Percentiles rank a stretch among this genome's conserved stretches.
Conservation (phyloP, 2,888 invertebrate genomes). For the Heliconius cydno region DNA sequence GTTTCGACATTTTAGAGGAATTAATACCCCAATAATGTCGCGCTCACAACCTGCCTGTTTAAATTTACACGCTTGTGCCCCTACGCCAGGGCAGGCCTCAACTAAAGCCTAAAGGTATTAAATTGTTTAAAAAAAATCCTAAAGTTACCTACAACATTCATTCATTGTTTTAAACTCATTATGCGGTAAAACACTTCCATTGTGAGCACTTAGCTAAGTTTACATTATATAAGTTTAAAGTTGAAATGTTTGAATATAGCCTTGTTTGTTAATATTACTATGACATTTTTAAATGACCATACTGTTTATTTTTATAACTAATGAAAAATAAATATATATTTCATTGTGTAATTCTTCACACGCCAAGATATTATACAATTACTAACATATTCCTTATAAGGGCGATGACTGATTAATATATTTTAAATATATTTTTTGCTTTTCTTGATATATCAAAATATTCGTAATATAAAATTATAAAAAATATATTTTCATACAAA, state of each 20-base stretch:
- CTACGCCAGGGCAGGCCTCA: too few species aligned
- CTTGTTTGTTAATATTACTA: not conserved
- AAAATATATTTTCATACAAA: too few species aligned
- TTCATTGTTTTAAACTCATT: conserved; percentile 36
- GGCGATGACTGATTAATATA: not conserved
- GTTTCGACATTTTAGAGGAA: too few species aligned
- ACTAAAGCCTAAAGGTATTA: not conserved
- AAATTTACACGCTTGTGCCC: too few species aligned
- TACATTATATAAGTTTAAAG: conserved; percentile 5
- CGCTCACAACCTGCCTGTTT: too few species aligned
- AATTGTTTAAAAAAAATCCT: not conserved
- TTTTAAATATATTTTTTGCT: not conserved
- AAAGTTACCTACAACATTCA: not conserved
- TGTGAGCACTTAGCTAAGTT: conserved; percentile 12
- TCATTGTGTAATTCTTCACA: not conserved
- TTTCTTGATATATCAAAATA: too few species aligned
- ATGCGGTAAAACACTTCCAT: conserved; percentile 38
- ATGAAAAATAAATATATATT: not conserved
- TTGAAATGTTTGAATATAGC: not conserved
- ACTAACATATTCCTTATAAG: not conserved
- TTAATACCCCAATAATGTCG: too few species aligned
- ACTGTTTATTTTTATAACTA: not conserved
- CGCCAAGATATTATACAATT: not conserved
- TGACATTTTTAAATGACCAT: not conserved
- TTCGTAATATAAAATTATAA: too few species aligned